These are phyloP conservation scores for Drosophila micromelanica DNA, from an alignment of 1,140 invertebrate species.

Conservation along the genomic window DNA sequence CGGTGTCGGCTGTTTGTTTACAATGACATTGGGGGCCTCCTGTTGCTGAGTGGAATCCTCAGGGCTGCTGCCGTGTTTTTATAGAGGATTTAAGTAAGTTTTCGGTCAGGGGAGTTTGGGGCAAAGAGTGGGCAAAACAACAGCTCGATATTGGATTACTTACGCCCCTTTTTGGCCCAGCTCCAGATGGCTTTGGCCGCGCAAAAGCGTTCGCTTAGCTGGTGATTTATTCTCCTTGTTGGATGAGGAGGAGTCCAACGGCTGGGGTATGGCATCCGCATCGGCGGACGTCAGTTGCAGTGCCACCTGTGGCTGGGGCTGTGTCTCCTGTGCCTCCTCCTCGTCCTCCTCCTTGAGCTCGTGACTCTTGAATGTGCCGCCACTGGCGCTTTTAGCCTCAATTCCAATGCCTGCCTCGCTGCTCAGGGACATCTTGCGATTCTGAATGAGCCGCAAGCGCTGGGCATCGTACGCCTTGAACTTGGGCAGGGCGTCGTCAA, in stretches of 20 bases:
- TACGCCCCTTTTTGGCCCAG: slow-evolving; percentile 74
- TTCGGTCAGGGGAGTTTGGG: slow-evolving; percentile 14
- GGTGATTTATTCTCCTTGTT: slow-evolving; percentile 79
- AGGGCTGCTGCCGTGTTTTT: slow-evolving; percentile 50
- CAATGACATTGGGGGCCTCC: slow-evolving; percentile 68
- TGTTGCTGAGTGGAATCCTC: slow-evolving; percentile 42
- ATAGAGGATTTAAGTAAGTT: slow-evolving; percentile 4
- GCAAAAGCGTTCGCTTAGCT: slow-evolving; percentile 48
- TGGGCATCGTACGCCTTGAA: slow-evolving; percentile 92
- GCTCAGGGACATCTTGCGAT: slow-evolving; percentile 79
- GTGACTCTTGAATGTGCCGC: slow-evolving; percentile 57
- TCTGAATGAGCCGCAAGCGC: slow-evolving; percentile 86
- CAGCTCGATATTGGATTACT: slow-evolving; percentile 46
- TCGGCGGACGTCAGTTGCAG: slow-evolving; percentile 60
- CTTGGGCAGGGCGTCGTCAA: slow-evolving; percentile 94
- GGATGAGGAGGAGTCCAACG: slow-evolving; percentile 35
- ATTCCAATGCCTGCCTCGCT: slow-evolving; percentile 71
- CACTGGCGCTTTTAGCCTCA: slow-evolving; percentile 51
- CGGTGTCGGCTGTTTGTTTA: slow-evolving; percentile 78
- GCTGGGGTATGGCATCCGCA: slow-evolving; percentile 54
- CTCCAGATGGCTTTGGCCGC: slow-evolving; percentile 77
- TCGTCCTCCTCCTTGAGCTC: slow-evolving; percentile 78
- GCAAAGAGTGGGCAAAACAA: slow-evolving; percentile 24
- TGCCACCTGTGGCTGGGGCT: slow-evolving; percentile 35
- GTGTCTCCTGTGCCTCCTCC: slow-evolving; percentile 40